Percentiles rank a stretch among this genome's conserved stretches.
These are phyloP conservation scores for Eristalinus aeneus DNA, from an alignment of 2,888 invertebrate genomes.

Conservation along the genomic window DNA sequence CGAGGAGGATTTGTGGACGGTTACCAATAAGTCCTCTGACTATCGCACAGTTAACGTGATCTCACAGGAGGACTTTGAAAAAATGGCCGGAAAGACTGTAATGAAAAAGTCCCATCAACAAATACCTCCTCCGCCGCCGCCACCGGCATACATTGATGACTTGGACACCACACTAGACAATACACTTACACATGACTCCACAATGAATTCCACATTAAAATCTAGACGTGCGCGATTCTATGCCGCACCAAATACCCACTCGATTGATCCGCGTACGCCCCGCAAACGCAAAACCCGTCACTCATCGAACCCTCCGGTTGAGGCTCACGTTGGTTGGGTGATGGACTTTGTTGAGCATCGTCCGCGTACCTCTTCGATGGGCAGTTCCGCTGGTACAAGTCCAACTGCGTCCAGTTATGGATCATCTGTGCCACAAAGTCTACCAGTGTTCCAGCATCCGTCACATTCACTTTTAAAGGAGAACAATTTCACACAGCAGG, in stretches of 20 bases:
- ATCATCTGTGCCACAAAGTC: slow-evolving; percentile 89
- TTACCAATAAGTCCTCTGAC: slow-evolving; percentile 82
- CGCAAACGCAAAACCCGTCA: slow-evolving; percentile 95
- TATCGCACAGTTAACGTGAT: slow-evolving; percentile 95
- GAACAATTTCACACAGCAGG: slow-evolving; percentile 98
- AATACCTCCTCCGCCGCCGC: slow-evolving; percentile 92
- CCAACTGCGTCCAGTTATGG: slow-evolving; percentile 88
- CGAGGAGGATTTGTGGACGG: slow-evolving; percentile 95
- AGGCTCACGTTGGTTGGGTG: slow-evolving; percentile 98
- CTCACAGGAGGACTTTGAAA: slow-evolving; percentile 93
- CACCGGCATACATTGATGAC: slow-evolving; percentile 84
- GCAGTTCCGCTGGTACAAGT: slow-evolving; percentile 91
- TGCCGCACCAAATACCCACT: slow-evolving; percentile 92
- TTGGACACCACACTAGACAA: slow-evolving; percentile 73
- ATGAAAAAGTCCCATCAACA: slow-evolving; percentile 87
- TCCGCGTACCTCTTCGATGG: slow-evolving; percentile 88
- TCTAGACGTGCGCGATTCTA: slow-evolving; percentile 91
- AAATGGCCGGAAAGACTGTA: slow-evolving; percentile 84
- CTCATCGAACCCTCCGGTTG: slow-evolving; percentile 95
- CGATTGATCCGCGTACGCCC: slow-evolving; percentile 85
- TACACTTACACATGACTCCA: slow-evolving; percentile 66
- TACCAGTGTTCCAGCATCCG: slow-evolving; percentile 97
- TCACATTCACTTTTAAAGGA: slow-evolving; percentile 96
- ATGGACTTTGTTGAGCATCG: slow-evolving; percentile 94
- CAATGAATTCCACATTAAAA: slow-evolving; percentile 74